Evolutionary conservation across 2,113 vertebrate genomes (phyloP).

Genomic region (Aplodontia rufa): DNA sequence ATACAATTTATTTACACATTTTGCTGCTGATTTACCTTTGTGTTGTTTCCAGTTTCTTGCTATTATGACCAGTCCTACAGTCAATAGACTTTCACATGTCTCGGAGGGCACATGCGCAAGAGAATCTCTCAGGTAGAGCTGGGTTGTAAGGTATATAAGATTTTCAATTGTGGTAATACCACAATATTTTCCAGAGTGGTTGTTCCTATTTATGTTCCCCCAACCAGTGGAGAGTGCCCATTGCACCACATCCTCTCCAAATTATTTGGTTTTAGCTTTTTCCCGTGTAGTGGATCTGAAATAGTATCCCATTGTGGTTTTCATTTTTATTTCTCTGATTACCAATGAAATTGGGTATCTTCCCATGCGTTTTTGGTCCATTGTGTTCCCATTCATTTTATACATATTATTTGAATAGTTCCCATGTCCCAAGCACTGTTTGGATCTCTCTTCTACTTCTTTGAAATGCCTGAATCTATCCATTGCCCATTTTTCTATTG

Average conservation of each 20-base stretch:
- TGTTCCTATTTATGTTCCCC: background rate
- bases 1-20: background rate
- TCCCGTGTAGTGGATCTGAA: background rate
- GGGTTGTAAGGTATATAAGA: background rate
- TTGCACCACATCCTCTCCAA: background rate
- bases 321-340: constrained; percentile 32
- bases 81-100: background rate
- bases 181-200: background rate
- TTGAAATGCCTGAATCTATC: background rate
- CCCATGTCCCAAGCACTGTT: background rate
- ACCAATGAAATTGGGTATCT: background rate
- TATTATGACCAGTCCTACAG: background rate
- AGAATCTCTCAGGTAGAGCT: background rate
- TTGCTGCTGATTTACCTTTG: background rate
- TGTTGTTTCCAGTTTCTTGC: background rate
- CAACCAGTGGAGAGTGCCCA: background rate
- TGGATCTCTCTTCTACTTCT: background rate
- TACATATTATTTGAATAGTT: background rate
- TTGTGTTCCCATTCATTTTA: constrained; percentile 40
- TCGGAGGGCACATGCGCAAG: background rate
- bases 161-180: background rate
- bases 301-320: background rate
- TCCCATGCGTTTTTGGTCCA: background rate
- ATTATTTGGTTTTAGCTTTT: constrained; percentile 31
- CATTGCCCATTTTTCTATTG: constrained; percentile 5